These are phyloP conservation scores for Caenorhabditis japonica DNA, from an alignment of 2,888 invertebrate species.

Conservation along the genomic window DNA sequence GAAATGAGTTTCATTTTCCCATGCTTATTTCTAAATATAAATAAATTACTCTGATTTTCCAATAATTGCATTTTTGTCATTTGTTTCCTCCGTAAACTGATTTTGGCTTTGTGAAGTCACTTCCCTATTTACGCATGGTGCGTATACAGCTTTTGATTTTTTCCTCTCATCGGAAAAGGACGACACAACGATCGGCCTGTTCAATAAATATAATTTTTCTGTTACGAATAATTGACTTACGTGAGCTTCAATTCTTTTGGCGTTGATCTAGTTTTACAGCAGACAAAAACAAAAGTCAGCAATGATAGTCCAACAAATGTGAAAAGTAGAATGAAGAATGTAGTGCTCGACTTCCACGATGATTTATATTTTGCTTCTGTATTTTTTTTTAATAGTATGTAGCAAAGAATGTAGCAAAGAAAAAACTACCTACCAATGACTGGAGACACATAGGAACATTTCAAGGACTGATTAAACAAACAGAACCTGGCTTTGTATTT, in stretches of 20 bases:
- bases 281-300: too few relatives aligned
- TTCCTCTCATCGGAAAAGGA: not conserved
- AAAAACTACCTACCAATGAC: slow-evolving; percentile 35
- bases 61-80: too few relatives aligned
- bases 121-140: too few relatives aligned
- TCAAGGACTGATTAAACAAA: slow-evolving; percentile 22
- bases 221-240: not conserved
- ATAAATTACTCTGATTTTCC: too few relatives aligned
- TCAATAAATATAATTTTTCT: not conserved
- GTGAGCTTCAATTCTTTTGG: not conserved
- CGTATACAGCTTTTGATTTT: too few relatives aligned
- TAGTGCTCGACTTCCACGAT: too few relatives aligned
- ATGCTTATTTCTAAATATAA: too few relatives aligned
- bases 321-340: not conserved
- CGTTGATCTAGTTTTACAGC: not conserved
- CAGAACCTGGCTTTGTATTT: slow-evolving; percentile 63
- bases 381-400: not conserved
- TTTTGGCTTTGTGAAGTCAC: too few relatives aligned
- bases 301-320: not conserved
- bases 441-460: slow-evolving; percentile 54
- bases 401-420: not conserved
- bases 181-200: not conserved
- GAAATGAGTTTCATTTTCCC: too few relatives aligned
- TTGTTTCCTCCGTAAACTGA: too few relatives aligned
- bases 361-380: too few relatives aligned